phyloP scores from a whole-genome alignment of 2,113 vertebrate species.

The human region DNA sequence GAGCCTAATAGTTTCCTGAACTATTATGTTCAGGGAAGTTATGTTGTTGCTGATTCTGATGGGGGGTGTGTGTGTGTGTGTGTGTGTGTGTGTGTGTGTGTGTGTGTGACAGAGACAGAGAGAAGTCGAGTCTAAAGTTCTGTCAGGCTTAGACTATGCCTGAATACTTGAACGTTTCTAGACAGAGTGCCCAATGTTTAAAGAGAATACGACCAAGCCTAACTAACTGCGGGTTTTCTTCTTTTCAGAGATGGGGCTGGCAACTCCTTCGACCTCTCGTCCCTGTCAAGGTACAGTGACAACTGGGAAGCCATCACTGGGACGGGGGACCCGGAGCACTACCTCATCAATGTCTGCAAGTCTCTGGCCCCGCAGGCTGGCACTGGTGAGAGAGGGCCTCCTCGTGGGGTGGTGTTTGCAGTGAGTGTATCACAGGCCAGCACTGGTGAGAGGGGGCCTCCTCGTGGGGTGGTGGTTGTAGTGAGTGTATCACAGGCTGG shows the following conservation, averaged over 20 bases:
- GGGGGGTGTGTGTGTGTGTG: too few species aligned
- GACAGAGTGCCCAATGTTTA: fast-evolving
- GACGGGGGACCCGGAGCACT: constrained; percentile 79
- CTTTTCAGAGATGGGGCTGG: constrained; percentile 88
- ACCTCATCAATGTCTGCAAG: constrained; percentile 95
- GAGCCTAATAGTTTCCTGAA: neutral
- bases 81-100: too few species aligned
- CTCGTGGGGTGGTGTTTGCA: fast-evolving
- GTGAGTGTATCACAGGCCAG: constrained; percentile 77
- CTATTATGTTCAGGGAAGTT: neutral
- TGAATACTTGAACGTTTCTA: neutral
- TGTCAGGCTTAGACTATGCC: fast-evolving
- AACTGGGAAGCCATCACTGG: constrained; percentile 91
- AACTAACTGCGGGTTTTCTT: fast-evolving
- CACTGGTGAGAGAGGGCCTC: constrained; percentile 78
- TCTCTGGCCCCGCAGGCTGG: constrained; percentile 89
- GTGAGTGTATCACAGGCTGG: constrained; percentile 78
- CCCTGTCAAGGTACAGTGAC: constrained; percentile 87
- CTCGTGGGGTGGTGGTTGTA: neutral
- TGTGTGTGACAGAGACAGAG: neutral
- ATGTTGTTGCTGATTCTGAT: neutral
- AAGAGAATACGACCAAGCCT: neutral
- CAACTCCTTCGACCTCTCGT: constrained; percentile 92
- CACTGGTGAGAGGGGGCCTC: constrained; percentile 77
- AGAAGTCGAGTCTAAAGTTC: fast-evolving